Evolutionary conservation across 2,113 vertebrate genomes (phyloP).

Genomic region (Aix galericulata): DNA sequence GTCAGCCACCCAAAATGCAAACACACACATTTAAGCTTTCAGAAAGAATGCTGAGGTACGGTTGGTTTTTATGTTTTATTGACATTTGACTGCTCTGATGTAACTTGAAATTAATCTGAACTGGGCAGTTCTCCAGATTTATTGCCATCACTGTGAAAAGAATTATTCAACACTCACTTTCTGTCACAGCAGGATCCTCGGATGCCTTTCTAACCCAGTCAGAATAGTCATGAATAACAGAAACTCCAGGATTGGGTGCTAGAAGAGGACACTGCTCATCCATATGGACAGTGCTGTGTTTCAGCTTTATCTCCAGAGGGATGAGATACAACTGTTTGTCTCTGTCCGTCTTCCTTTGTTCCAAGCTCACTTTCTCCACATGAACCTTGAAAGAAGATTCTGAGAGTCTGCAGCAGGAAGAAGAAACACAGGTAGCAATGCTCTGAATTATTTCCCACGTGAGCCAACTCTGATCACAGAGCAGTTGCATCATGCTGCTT

Average conservation of each 20-base stretch:
- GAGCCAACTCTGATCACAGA: fast-evolving
- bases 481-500: background rate
- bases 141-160: fast-evolving
- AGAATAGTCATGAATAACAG: constrained; percentile 89
- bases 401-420: constrained; percentile 73
- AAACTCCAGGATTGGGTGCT: constrained; percentile 80
- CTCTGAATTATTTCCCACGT: background rate
- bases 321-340: constrained; percentile 78
- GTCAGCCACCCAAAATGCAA: background rate
- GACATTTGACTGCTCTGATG: background rate
- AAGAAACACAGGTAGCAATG: background rate
- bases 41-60: background rate
- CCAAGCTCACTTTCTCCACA: constrained; percentile 85
- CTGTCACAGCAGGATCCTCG: constrained; percentile 33
- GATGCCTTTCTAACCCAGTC: constrained; percentile 81
- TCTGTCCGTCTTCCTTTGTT: constrained; percentile 61
- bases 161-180: constrained; percentile 71
- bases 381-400: constrained; percentile 90
- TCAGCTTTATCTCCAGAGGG: constrained; percentile 90
- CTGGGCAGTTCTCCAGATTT: background rate
- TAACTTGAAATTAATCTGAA: background rate
- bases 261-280: constrained; percentile 84
- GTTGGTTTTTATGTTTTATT: background rate
- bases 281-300: constrained; percentile 83
- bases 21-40: background rate